Evolutionary conservation across 1,140 invertebrate species (phyloP).

Genomic region (Teleopsis dalmanni): DNA sequence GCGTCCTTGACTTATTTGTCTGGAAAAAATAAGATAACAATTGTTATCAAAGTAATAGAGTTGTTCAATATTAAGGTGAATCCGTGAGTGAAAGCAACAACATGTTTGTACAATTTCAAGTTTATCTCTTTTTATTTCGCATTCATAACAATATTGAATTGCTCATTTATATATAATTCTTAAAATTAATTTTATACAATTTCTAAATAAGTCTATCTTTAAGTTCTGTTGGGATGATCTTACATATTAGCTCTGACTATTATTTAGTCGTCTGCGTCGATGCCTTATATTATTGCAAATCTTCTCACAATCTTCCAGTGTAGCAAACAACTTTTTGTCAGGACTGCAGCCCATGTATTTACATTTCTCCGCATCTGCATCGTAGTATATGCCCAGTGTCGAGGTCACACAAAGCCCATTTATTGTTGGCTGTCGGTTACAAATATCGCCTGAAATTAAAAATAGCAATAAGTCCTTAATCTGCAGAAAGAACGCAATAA

Average conservation of each 20-base stretch:
- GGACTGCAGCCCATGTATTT: conserved; percentile 29
- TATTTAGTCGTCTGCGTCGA: conserved; percentile 11
- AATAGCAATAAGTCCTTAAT: background rate
- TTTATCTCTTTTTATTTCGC: no score
- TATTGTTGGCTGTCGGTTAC: conserved; percentile 25
- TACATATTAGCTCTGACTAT: conserved; percentile 14
- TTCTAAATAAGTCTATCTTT: no score
- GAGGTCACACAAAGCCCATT: conserved; percentile 24
- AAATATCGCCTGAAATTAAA: conserved; percentile 24
- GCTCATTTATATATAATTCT: no score
- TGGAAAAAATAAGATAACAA: no score
- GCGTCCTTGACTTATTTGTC: no score
- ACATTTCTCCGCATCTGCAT: conserved; percentile 32
- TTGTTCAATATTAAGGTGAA: no score
- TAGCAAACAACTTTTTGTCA: conserved; percentile 22
- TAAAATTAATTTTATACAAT: no score
- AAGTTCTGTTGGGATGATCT: no score
- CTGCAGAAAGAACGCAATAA: background rate
- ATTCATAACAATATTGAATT: no score
- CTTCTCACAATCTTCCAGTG: conserved; percentile 32
- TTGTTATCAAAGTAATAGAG: no score
- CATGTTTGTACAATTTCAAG: no score
- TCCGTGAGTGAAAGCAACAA: no score
- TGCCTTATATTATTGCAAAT: conserved; percentile 36
- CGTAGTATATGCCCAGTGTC: conserved; percentile 33